Conservation (phyloP, 2,888 invertebrate species). For the Hirtodrosophila alboralis region DNA sequence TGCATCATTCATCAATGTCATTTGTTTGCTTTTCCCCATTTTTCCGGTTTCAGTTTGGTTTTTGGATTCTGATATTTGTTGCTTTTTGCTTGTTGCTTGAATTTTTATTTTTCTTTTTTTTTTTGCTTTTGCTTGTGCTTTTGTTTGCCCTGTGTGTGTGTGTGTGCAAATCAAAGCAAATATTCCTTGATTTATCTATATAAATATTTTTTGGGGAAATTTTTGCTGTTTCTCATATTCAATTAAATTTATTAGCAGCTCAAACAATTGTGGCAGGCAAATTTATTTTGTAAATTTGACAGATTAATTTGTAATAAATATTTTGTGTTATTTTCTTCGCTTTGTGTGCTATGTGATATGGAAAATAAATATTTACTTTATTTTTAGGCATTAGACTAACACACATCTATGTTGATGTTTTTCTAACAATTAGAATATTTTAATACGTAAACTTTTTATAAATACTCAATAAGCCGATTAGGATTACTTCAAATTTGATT, state of each 20-base stretch:
- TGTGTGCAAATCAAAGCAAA: constrained; percentile 35
- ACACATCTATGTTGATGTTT: not conserved
- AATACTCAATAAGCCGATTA: too few species aligned
- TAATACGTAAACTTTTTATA: too few species aligned
- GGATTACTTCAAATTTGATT: too few species aligned
- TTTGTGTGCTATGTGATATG: not conserved
- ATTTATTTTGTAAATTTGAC: constrained; percentile 35
- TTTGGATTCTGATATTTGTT: constrained; percentile 15
- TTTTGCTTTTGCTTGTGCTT: constrained; percentile 16
- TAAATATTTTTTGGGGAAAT: constrained; percentile 27
- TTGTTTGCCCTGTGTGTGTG: constrained; percentile 21
- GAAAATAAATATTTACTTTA: not conserved
- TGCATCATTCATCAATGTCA: constrained; percentile 78
- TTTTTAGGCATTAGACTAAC: constrained; percentile 4
- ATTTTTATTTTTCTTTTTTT: constrained; percentile 15
- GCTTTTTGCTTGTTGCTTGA: constrained; percentile 19
- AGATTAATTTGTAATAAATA: constrained; percentile 41
- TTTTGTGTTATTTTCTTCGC: constrained; percentile 12
- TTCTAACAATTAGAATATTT: too few species aligned
- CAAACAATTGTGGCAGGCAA: constrained; percentile 18
- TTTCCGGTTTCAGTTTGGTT: constrained; percentile 25
- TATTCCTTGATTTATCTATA: constrained; percentile 34
- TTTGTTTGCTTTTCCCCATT: constrained; percentile 56
- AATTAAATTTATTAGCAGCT: constrained; percentile 44
- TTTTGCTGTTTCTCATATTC: constrained; percentile 1